Base-by-base conservation (phyloP, 2,888 invertebrate species). In the Ophioninae sp. region DNA sequence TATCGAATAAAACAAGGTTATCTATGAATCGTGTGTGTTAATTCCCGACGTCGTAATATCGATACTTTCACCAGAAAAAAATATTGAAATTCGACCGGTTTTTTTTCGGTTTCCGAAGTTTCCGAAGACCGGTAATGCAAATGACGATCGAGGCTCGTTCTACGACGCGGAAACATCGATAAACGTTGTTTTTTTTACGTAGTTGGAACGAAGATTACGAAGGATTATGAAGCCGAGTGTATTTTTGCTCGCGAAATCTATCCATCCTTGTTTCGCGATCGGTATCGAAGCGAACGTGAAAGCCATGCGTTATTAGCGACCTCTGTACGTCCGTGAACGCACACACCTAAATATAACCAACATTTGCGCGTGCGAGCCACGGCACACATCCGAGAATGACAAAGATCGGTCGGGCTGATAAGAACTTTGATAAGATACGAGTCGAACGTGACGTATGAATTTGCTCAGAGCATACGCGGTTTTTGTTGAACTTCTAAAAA, bases 341-440 rank as follows among this genome's bases (percentile, higher is more conserved):
- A 59, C 37, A 41, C 10, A 20, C 6, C 30, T 3, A 30, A 30
- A 30, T 30, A 30, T 30, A 30, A 30, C 30, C 30, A 30, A 62
- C n/a, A 69, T 44, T 8, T 67, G 59, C 23, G 64, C 23, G 21
- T 37, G 37, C 7, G 41, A 13, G 44, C 37, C 21, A 13, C 74
- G 21, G 41, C 21, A 23, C 21, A 57, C 23, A 17, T 7, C 8
- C 13, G 23, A 74, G 61, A 59, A 59, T 79, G 76, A 64, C 62
- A 61, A 73, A 82, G 82, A 84, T 82, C 75, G 72, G 72, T 76
- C 23, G 73, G 8, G 20, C 64, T 37, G 84, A 84, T 84, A 84
- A 84, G 76, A 68, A 64, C n/a, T 56, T 61, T 56, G 84, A 84
- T 84, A 84, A 84, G 84, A 84, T 84, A 81, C 50, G 70, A 20